phyloP scores from a whole-genome alignment of 2,113 vertebrate genomes.

The Mastomys coucha region DNA sequence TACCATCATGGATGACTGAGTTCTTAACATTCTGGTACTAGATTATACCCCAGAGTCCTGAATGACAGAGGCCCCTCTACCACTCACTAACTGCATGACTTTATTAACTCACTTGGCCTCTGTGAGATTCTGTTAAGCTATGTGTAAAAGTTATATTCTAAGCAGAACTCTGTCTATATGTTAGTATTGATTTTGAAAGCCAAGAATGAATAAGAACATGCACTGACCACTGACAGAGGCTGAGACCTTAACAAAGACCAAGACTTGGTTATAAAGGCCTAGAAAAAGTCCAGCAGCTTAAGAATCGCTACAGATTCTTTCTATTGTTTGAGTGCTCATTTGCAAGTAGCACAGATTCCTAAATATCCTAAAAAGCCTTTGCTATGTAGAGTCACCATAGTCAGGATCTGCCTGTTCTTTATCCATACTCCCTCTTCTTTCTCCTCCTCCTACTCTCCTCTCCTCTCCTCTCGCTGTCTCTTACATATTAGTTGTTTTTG shows the following conservation, averaged over 20 bases:
- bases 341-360: not conserved
- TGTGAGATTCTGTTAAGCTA: not conserved
- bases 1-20: conserved; percentile 20
- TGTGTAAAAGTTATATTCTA: not conserved
- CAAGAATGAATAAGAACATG: not conserved
- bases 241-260: not conserved
- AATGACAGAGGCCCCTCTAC: not conserved
- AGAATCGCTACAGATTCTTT: not conserved
- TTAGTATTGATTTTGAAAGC: not conserved
- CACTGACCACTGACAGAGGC: not conserved
- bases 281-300: not conserved
- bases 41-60: not conserved
- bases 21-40: not conserved
- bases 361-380: not conserved
- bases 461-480: not conserved
- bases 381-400: not conserved
- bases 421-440: not conserved
- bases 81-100: not conserved
- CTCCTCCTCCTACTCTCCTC: not conserved
- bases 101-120: not conserved
- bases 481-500: not conserved
- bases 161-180: not conserved
- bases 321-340: not conserved
- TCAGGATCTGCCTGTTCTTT: not conserved
- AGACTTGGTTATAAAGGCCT: not conserved